Conservation (phyloP, 2,113 vertebrate genomes). For the Ophiodon elongatus region DNA sequence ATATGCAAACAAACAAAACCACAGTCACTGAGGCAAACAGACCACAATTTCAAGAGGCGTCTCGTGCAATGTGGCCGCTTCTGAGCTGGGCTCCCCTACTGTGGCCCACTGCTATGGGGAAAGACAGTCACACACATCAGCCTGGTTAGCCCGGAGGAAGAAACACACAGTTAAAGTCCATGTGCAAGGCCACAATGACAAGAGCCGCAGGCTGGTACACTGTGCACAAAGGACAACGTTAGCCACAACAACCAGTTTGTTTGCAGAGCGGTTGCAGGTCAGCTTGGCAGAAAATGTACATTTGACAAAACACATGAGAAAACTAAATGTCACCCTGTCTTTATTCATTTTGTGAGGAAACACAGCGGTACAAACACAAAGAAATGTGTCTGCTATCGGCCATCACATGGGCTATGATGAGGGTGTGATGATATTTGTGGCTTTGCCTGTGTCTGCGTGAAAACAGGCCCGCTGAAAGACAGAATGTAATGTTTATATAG, state of each 20-base stretch:
- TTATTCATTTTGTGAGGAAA: slow-evolving; percentile 67
- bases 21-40: slow-evolving; percentile 46
- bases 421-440: slow-evolving; percentile 48
- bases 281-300: slow-evolving; percentile 66
- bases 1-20: slow-evolving; percentile 64
- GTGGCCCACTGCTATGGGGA: slow-evolving; percentile 64
- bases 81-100: slow-evolving; percentile 54
- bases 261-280: slow-evolving; percentile 71
- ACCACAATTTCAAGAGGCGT: slow-evolving; percentile 58
- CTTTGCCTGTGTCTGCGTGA: slow-evolving; percentile 44
- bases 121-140: slow-evolving; percentile 68
- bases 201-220: slow-evolving; percentile 73
- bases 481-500: slow-evolving; percentile 28
- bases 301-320: slow-evolving; percentile 72
- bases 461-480: slow-evolving; percentile 58
- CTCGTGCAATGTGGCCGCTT: slow-evolving; percentile 35
- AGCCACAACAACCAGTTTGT: slow-evolving; percentile 68
- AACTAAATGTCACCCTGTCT: slow-evolving; percentile 82
- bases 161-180: slow-evolving; percentile 78
- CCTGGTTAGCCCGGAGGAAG: slow-evolving; percentile 72
- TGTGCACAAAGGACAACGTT: slow-evolving; percentile 78
- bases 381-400: slow-evolving; percentile 57
- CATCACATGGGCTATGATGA: slow-evolving; percentile 53
- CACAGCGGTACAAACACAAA: slow-evolving; percentile 53
- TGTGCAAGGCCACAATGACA: slow-evolving; percentile 83